These are phyloP conservation scores for Nephrotoma appendiculata DNA, from an alignment of 2,888 invertebrate species.

Conservation along the genomic window DNA sequence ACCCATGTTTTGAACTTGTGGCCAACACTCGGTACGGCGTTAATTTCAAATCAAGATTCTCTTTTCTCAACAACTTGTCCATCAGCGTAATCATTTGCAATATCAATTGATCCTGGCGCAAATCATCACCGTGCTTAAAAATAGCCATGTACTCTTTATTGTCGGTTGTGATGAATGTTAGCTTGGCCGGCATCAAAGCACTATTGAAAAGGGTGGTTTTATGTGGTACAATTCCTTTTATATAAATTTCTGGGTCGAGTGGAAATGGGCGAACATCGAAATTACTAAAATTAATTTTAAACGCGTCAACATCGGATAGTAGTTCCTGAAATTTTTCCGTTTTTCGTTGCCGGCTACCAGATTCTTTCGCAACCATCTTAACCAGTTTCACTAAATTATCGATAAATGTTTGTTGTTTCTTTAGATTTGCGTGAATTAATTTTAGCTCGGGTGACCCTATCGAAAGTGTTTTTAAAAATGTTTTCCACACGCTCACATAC, in stretches of 20 bases:
- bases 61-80: conserved; percentile 86
- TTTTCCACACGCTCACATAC: conserved; percentile 80
- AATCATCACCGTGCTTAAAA: conserved; percentile 95
- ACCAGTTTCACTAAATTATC: conserved; percentile 80
- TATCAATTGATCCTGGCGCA: conserved; percentile 94
- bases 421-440: conserved; percentile 58
- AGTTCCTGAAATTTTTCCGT: conserved; percentile 76
- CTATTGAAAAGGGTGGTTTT: conserved; percentile 92
- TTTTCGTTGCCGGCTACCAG: conserved; percentile 83
- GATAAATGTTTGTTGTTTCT: conserved; percentile 79
- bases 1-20: conserved; percentile 90
- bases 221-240: conserved; percentile 76
- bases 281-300: conserved; percentile 74
- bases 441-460: conserved; percentile 51
- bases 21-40: conserved; percentile 94
- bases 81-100: conserved; percentile 96
- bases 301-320: conserved; percentile 63
- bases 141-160: conserved; percentile 84
- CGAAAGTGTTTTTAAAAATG: conserved; percentile 60
- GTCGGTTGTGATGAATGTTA: conserved; percentile 74
- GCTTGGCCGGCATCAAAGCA: conserved; percentile 82
- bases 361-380: conserved; percentile 77
- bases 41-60: conserved; percentile 90
- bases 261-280: conserved; percentile 92
- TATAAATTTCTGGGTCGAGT: conserved; percentile 78